Percentiles rank a stretch among this genome's conserved stretches.
Evolutionary conservation across 2,888 invertebrate species (phyloP).

Genomic region (Hirudinaria manillensis): DNA sequence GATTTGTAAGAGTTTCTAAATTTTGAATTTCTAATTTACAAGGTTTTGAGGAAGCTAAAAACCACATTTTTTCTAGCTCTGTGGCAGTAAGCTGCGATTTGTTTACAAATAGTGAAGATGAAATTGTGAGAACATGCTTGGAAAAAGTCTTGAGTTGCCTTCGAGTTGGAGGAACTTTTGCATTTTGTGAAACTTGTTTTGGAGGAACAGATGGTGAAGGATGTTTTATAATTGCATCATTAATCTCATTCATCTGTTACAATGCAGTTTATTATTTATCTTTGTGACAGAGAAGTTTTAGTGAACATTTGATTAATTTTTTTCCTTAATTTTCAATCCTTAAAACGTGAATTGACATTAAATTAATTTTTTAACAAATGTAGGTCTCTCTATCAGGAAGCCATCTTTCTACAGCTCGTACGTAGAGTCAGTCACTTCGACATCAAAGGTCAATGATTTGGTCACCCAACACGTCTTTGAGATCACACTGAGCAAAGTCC

Average conservation of each 20-base stretch:
- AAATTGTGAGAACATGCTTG: slow-evolving; percentile 55
- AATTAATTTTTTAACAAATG: no score
- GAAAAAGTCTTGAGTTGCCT: slow-evolving; percentile 56
- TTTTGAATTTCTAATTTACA: background rate
- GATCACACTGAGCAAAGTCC: no score
- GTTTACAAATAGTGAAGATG: slow-evolving; percentile 59
- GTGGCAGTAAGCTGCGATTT: slow-evolving; percentile 61
- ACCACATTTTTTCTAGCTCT: slow-evolving; percentile 47
- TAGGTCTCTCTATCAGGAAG: background rate
- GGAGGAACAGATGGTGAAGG: slow-evolving; percentile 56
- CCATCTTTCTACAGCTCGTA: background rate
- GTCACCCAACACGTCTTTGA: no score
- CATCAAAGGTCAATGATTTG: no score
- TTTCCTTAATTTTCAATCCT: no score
- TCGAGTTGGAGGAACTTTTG: slow-evolving; percentile 56
- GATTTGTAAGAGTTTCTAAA: background rate
- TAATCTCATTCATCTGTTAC: background rate
- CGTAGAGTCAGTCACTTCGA: background rate
- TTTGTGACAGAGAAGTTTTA: no score
- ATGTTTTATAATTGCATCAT: no score
- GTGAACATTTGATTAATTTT: no score
- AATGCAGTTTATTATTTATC: no score
- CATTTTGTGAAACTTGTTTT: slow-evolving; percentile 59
- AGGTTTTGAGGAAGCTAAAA: slow-evolving; percentile 44
- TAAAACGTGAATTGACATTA: no score